These are phyloP conservation scores for Ormyrus labotus DNA, from an alignment of 2,888 invertebrate species.

Conservation along the genomic window DNA sequence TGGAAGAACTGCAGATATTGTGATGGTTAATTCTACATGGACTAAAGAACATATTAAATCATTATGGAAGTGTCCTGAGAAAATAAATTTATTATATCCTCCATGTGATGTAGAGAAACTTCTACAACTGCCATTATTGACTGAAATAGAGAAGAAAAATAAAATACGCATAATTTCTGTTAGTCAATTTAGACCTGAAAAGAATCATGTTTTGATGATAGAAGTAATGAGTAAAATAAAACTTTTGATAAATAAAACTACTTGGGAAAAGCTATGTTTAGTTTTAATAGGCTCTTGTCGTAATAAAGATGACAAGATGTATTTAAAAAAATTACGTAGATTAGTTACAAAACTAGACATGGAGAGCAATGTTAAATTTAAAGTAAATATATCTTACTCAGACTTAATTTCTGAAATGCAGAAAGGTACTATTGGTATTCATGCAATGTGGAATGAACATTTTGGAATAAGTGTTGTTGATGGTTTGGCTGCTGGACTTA, in stretches of 20 bases:
- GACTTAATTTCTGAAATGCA: slow-evolving; percentile 87
- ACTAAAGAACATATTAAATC: slow-evolving; percentile 93
- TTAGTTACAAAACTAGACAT: slow-evolving; percentile 89
- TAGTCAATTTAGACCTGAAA: slow-evolving; percentile 98
- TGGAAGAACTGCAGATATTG: slow-evolving; percentile 88
- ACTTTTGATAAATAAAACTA: slow-evolving; percentile 81
- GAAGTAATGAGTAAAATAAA: slow-evolving; percentile 89
- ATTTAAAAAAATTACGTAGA: slow-evolving; percentile 89
- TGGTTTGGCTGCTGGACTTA: slow-evolving; percentile 96
- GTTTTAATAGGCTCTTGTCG: slow-evolving; percentile 95
- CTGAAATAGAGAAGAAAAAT: slow-evolving; percentile 75
- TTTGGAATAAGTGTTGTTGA: slow-evolving; percentile 99
- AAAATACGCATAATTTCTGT: slow-evolving; percentile 89
- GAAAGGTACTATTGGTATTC: slow-evolving; percentile 88
- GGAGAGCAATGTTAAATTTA: slow-evolving; percentile 90
- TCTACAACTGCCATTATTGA: slow-evolving; percentile 77
- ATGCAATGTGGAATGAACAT: slow-evolving; percentile 99
- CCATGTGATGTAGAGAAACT: slow-evolving; percentile 92
- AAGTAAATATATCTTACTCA: slow-evolving; percentile 89
- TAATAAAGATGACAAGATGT: slow-evolving; percentile 87
- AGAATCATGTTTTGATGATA: slow-evolving; percentile 96
- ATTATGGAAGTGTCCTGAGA: slow-evolving; percentile 84
- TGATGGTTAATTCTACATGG: slow-evolving; percentile 98
- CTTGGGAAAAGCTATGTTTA: slow-evolving; percentile 83
- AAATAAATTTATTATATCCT: slow-evolving; percentile 90